Evolutionary conservation across 2,113 vertebrate genomes (phyloP).

Genomic region (Nothobranchius kuhntae): DNA sequence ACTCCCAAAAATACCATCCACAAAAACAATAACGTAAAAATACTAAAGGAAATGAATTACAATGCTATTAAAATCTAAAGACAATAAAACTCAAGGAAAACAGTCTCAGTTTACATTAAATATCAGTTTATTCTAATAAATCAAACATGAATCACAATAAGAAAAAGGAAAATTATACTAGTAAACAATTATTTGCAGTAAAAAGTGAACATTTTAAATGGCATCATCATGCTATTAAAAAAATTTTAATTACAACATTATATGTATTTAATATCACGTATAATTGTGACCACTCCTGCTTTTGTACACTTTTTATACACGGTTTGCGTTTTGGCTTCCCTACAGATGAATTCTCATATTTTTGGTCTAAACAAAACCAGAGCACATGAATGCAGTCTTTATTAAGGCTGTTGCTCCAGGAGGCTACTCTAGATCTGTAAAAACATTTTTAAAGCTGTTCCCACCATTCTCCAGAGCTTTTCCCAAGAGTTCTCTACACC

Average conservation of each 20-base stretch:
- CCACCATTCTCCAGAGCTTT: constrained; percentile 24
- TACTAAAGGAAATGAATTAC: no score
- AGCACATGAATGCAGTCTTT: constrained; percentile 28
- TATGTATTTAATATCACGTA: constrained; percentile 50
- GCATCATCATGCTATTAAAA: constrained; percentile 14
- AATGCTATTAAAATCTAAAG: not conserved
- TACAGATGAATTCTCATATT: not conserved
- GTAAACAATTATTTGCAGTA: constrained; percentile 29
- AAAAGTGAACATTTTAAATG: not conserved
- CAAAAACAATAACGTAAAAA: no score
- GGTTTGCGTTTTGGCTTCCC: constrained; percentile 9
- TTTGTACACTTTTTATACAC: constrained; percentile 30
- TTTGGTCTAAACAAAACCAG: constrained; percentile 23
- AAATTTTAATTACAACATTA: constrained; percentile 25
- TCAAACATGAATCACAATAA: constrained; percentile 31
- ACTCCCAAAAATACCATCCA: no score
- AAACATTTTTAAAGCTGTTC: constrained; percentile 13
- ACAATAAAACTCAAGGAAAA: not conserved
- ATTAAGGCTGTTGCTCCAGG: constrained; percentile 20
- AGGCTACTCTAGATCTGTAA: constrained; percentile 26
- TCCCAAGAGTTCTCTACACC: constrained; percentile 76
- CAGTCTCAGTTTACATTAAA: constrained; percentile 44
- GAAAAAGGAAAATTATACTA: constrained; percentile 13
- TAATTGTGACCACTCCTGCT: constrained; percentile 32
- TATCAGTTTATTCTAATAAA: constrained; percentile 65